Conservation (phyloP, 1,140 invertebrate species). For the Lethrus apterus region DNA sequence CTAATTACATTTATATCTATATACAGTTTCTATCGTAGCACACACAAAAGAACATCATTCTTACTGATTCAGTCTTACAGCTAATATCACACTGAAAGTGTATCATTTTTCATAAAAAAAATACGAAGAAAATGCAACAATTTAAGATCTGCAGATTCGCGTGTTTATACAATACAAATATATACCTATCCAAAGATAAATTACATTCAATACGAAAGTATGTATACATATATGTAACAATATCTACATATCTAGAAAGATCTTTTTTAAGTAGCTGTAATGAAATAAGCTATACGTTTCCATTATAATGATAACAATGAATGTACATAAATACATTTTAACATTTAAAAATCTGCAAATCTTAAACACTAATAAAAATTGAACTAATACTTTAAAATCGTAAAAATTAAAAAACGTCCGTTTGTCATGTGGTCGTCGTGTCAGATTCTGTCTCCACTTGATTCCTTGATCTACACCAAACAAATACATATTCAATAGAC, state of each 20-base stretch:
- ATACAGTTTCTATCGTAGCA: slow-evolving; percentile 17
- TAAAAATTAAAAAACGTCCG: slow-evolving; percentile 17
- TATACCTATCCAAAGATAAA: too few species aligned
- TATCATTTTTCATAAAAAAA: too few species aligned
- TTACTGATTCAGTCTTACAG: slow-evolving; percentile 33
- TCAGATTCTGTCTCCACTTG: slow-evolving; percentile 16
- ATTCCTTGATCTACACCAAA: slow-evolving; percentile 9
- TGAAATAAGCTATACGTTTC: neutral
- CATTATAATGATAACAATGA: neutral
- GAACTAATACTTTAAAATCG: too few species aligned
- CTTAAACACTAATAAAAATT: too few species aligned
- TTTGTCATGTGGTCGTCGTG: slow-evolving; percentile 36
- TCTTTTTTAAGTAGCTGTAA: neutral
- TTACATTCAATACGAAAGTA: too few species aligned
- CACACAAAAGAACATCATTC: slow-evolving; percentile 25
- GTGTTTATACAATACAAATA: too few species aligned
- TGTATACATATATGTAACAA: too few species aligned
- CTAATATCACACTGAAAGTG: slow-evolving; percentile 29
- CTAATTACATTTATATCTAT: slow-evolving; percentile 23
- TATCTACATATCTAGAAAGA: slow-evolving; percentile 1
- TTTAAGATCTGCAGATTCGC: too few species aligned
- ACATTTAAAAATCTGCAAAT: neutral
- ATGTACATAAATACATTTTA: neutral
- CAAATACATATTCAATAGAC: slow-evolving; percentile 55
- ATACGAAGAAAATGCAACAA: too few species aligned